Conservation (phyloP, 2,888 invertebrate species). For the Drosophila putrida region DNA sequence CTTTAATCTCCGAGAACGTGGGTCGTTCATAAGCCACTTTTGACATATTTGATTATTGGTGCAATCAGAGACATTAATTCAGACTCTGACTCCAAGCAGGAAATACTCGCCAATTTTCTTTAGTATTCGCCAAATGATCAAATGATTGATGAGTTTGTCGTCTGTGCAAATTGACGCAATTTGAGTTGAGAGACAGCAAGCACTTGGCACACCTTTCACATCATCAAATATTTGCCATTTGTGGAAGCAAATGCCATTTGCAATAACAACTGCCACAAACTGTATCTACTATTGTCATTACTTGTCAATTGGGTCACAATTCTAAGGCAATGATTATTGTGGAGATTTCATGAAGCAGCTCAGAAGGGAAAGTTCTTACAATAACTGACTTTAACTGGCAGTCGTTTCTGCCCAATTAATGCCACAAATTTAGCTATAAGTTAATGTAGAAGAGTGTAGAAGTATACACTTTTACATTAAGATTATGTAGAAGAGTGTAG, state of each 20-base stretch:
- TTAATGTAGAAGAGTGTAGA: slow-evolving; percentile 7
- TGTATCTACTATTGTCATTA: slow-evolving; percentile 57
- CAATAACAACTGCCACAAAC: slow-evolving; percentile 36
- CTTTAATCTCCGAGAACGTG: slow-evolving; percentile 24
- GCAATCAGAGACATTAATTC: slow-evolving; percentile 36
- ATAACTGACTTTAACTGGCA: slow-evolving; percentile 27
- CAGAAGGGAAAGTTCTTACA: slow-evolving; percentile 46
- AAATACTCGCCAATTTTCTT: slow-evolving; percentile 61
- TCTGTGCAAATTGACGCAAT: slow-evolving; percentile 67
- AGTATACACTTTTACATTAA: not conserved
- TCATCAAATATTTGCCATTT: slow-evolving; percentile 24
- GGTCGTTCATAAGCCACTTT: slow-evolving; percentile 31
- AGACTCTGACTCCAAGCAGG: slow-evolving; percentile 40
- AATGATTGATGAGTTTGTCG: slow-evolving; percentile 50
- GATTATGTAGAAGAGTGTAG: slow-evolving; percentile 8
- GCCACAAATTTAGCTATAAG: slow-evolving; percentile 2
- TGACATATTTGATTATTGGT: slow-evolving; percentile 70
- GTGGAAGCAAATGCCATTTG: slow-evolving; percentile 30
- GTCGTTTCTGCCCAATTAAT: slow-evolving; percentile 41
- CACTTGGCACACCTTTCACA: slow-evolving; percentile 55
- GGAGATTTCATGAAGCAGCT: slow-evolving; percentile 24
- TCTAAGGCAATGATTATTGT: slow-evolving; percentile 40
- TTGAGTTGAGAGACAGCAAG: slow-evolving; percentile 43
- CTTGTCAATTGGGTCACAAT: slow-evolving; percentile 55
- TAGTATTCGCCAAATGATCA: slow-evolving; percentile 34